Conservation (phyloP, 2,113 vertebrate species). For the Indri indri region DNA sequence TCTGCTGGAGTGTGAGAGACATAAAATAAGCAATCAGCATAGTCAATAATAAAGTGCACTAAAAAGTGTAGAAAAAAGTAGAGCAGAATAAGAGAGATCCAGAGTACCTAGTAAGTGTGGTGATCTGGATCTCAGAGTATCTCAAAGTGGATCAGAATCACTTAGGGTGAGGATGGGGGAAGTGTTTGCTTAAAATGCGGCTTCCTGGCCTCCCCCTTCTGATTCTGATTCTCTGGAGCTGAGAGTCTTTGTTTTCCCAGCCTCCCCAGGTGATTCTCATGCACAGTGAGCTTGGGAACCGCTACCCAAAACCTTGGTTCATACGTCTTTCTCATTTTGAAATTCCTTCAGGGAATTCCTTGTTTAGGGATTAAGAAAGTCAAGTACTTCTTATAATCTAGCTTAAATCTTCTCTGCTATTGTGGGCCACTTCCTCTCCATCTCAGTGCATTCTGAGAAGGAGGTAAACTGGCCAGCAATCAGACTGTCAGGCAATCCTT, state of each 20-base stretch:
- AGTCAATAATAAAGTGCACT: neutral
- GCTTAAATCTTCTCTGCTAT: slow-evolving; percentile 1
- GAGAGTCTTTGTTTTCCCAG: neutral
- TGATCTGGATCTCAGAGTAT: neutral
- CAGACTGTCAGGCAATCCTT: slow-evolving; percentile 61
- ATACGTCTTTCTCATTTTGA: neutral
- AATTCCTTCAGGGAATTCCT: slow-evolving; percentile 52
- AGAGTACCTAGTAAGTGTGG: neutral
- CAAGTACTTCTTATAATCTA: slow-evolving; percentile 40
- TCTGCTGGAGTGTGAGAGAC: neutral
- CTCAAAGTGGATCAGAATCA: neutral
- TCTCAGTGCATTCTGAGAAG: slow-evolving; percentile 37
- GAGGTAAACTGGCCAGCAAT: slow-evolving; percentile 57
- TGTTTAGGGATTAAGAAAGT: slow-evolving; percentile 53
- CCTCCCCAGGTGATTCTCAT: neutral
- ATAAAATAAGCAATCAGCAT: slow-evolving; percentile 2
- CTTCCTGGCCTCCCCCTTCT: neutral
- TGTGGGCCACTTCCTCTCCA: slow-evolving; percentile 41
- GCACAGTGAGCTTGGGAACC: neutral
- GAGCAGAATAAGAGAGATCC: neutral
- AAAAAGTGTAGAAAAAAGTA: neutral
- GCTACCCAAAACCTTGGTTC: neutral
- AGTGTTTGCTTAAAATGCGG: neutral
- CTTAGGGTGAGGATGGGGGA: neutral
- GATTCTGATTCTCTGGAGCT: neutral